Evolutionary conservation across 1,140 invertebrate genomes (phyloP), one percentile per base, ranked within the genome.

Genomic region (Pemphigus obesinymphae): DNA sequence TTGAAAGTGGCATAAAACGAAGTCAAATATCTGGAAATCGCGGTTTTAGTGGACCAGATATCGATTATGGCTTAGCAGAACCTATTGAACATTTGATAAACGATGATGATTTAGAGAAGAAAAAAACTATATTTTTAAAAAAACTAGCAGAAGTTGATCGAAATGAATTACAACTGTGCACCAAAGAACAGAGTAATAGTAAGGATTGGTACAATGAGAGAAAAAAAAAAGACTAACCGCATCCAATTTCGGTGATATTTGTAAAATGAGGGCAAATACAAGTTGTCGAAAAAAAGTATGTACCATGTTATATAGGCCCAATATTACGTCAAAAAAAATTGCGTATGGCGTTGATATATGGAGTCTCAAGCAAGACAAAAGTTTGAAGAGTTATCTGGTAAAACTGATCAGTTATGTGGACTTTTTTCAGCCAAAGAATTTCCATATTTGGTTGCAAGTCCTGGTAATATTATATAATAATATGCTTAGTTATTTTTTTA

Each of bases 211-310:
- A 45, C 13, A 43, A 5, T 23, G 40, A 72, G 26, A 43, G 68
- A n/a, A n/a, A 43, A 72, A 72, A 45, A 72, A 72, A 45, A 43
- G n/a, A 45, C 68, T 72, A 8, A 72, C 68, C 2, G 68, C 68
- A 40, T 72, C 68, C 11, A 43, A 72, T 72, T 72, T 72, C 26
- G 68, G 68, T 3, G 68, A 72, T 8, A 72, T 72, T 45, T 72
- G 68, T 23, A 72, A 72, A 45, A 72, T 72, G 23, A 37, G 68
- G 23, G 68, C 11, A 7, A 72, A 72, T 72, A 72, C 68, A 11
- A 72, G 68, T 29, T 72, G 68, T 72, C 68, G 40, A 11, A 72
- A 45, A 72, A 72, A 72, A 72, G 68, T 72, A 23, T 45, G 23
- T 40, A 23, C 17, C 1, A 23, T 72, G 10, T 45, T 72, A 23